These are phyloP conservation scores for Aphelocoma californica DNA, from an alignment of 2,797 vertebrate genomes.

Conservation along the genomic window DNA sequence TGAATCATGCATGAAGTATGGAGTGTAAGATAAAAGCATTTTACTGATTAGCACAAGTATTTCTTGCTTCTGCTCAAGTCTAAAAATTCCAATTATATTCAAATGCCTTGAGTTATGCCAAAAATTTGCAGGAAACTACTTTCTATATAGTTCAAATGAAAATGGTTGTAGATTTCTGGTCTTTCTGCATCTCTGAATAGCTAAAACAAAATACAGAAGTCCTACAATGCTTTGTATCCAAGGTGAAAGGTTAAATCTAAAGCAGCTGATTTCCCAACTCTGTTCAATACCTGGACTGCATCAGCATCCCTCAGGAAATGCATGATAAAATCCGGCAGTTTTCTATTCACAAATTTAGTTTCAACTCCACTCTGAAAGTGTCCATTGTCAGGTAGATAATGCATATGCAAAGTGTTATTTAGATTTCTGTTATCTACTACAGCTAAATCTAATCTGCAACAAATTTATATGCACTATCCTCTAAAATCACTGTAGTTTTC, in stretches of 20 bases:
- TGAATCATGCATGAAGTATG: neutral
- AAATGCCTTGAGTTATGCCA: neutral
- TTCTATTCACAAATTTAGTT: neutral
- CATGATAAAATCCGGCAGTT: neutral
- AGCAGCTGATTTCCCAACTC: neutral
- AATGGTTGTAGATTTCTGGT: neutral
- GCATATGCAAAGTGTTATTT: neutral
- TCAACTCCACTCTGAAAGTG: neutral
- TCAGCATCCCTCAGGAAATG: neutral
- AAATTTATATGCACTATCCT: neutral
- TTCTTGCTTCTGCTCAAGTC: neutral
- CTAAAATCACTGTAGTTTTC: neutral
- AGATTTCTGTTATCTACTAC: neutral
- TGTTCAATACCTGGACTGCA: neutral
- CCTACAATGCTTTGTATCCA: neutral
- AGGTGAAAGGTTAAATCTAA: neutral
- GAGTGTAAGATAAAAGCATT: neutral
- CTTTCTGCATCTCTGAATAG: neutral
- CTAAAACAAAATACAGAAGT: neutral
- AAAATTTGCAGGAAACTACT: neutral
- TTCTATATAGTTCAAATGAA: neutral
- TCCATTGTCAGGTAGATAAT: neutral
- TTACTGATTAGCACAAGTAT: neutral
- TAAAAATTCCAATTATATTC: neutral
- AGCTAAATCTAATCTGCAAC: neutral